Conservation (phyloP, 2,113 vertebrate species). For the Stigmatopora nigra region DNA sequence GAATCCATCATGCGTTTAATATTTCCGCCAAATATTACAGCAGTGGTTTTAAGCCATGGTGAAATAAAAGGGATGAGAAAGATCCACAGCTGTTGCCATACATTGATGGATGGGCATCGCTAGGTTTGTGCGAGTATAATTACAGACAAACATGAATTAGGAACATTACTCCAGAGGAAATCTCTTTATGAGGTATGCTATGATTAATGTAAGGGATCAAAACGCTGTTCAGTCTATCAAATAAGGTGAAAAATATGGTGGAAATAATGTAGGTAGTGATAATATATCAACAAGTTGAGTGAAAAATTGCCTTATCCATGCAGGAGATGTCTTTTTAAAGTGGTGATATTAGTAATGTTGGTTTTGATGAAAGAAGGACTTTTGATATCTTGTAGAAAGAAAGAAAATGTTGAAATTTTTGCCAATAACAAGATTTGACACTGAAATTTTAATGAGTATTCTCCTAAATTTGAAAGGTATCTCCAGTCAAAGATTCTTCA, state of each 20-base stretch:
- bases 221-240: slow-evolving; percentile 18
- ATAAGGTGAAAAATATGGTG: slow-evolving; percentile 10
- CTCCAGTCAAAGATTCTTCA: slow-evolving; percentile 21
- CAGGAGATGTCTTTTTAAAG: slow-evolving; percentile 3
- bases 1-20: neutral
- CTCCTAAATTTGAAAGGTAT: too few relatives aligned
- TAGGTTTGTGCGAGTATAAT: slow-evolving; percentile 16
- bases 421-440: too few relatives aligned
- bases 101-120: slow-evolving; percentile 47
- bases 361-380: too few relatives aligned
- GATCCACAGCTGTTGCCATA: slow-evolving; percentile 53
- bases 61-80: slow-evolving; percentile 55
- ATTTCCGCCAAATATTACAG: slow-evolving; percentile 8
- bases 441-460: too few relatives aligned
- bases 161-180: slow-evolving; percentile 45
- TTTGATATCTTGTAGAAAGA: too few relatives aligned
- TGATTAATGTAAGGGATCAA: slow-evolving; percentile 31
- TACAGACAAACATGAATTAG: slow-evolving; percentile 27
- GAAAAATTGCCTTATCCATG: slow-evolving; percentile 8
- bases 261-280: slow-evolving; percentile 28
- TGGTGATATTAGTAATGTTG: slow-evolving; percentile 3
- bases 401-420: too few relatives aligned
- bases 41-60: slow-evolving; percentile 33
- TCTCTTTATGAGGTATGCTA: slow-evolving; percentile 35
- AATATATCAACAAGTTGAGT: slow-evolving; percentile 31